Percentiles rank a stretch among this genome's conserved stretches.
Conservation (phyloP, 2,797 vertebrate genomes). For the Molothrus ater region DNA sequence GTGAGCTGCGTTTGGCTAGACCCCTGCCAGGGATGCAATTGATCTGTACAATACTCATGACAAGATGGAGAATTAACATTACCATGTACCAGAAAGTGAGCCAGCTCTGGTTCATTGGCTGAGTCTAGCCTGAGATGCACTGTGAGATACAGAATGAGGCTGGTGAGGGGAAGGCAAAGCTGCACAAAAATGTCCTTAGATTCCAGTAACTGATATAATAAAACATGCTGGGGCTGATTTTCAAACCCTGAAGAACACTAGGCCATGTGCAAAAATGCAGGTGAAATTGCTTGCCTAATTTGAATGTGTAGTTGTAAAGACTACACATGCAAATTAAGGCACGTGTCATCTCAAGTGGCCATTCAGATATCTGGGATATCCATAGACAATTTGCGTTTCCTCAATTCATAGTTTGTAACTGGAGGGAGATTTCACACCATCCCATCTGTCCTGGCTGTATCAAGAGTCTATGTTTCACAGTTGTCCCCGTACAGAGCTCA, state of each 20-base stretch:
- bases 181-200: neutral
- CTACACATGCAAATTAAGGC: constrained; percentile 14
- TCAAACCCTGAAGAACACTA: constrained; percentile 14
- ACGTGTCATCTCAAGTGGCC: constrained; percentile 15
- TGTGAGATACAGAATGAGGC: neutral
- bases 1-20: constrained; percentile 16
- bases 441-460: neutral
- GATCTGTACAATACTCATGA: neutral
- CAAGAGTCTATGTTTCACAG: constrained; percentile 22
- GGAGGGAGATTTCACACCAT: neutral
- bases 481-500: neutral
- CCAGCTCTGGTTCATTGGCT: neutral
- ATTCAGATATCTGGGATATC: constrained; percentile 37
- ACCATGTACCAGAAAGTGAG: neutral
- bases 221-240: neutral
- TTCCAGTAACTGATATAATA: constrained; percentile 29
- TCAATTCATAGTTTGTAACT: neutral
- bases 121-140: neutral
- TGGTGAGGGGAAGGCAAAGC: neutral
- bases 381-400: neutral
- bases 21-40: neutral
- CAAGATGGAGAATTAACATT: neutral
- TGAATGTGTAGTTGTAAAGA: neutral
- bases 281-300: constrained; percentile 38
- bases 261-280: constrained; percentile 63